Evolutionary conservation across 30 jellyfish, hydroid and myxozoan species (phyloP).

Genomic region (Aurelia aurita): DNA sequence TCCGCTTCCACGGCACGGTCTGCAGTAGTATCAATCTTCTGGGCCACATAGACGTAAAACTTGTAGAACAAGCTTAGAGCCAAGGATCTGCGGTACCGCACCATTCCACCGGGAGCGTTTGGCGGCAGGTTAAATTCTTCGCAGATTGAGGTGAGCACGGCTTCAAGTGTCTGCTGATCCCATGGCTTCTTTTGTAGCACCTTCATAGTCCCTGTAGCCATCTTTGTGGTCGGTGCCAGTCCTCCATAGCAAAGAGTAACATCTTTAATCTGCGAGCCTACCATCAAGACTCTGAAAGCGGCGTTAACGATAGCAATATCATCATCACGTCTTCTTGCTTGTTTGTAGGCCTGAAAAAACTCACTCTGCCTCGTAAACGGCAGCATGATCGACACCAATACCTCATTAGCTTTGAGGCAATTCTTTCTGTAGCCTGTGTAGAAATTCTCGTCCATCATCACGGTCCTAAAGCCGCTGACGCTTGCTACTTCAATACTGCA

Average conservation of each 20-base stretch:
- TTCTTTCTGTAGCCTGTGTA: conserved; percentile 42
- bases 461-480: not conserved
- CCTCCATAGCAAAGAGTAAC: conserved; percentile 35
- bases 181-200: not conserved
- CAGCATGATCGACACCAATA: conserved; percentile 9
- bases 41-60: conserved; percentile 29
- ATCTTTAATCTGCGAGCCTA: not conserved
- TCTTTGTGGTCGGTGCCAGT: conserved; percentile 29
- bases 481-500: conserved; percentile 47
- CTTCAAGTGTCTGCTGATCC: conserved; percentile 1
- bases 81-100: conserved; percentile 38
- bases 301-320: conserved; percentile 57
- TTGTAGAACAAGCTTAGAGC: conserved; percentile 39
- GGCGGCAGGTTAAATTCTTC: conserved; percentile 35
- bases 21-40: not conserved
- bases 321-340: conserved; percentile 55
- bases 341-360: conserved; percentile 29
- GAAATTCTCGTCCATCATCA: conserved; percentile 18
- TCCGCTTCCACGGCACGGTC: not conserved
- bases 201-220: conserved; percentile 25
- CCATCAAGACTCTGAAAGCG: conserved; percentile 3
- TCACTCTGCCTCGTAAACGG: conserved; percentile 27
- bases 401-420: conserved; percentile 19
- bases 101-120: conserved; percentile 57
- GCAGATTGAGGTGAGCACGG: conserved; percentile 8